These are phyloP conservation scores for Gila robusta DNA, from an alignment of 2,797 vertebrate species.

Conservation along the genomic window DNA sequence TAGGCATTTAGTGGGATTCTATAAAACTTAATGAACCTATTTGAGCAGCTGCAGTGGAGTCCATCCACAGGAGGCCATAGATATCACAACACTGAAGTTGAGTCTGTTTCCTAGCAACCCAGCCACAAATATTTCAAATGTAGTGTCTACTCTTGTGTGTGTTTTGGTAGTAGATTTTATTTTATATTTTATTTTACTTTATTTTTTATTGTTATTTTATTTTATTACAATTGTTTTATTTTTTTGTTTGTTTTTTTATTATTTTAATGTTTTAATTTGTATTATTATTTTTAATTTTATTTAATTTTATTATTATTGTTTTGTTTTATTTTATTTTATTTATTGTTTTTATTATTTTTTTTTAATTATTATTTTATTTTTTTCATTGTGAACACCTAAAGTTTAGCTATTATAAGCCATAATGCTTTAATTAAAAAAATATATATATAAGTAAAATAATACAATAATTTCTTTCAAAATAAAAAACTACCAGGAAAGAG, in stretches of 20 bases:
- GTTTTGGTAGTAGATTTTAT: background rate
- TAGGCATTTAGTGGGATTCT: slow-evolving; percentile 68
- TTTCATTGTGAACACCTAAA: background rate
- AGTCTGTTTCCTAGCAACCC: slow-evolving; percentile 76
- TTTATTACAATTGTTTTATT: no score
- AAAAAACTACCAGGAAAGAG: slow-evolving; percentile 5
- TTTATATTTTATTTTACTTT: no score
- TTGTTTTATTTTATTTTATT: background rate
- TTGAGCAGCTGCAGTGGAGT: slow-evolving; percentile 61
- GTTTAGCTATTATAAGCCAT: background rate
- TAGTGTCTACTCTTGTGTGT: slow-evolving; percentile 29
- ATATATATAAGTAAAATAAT: background rate
- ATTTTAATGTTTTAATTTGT: no score
- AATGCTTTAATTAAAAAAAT: background rate
- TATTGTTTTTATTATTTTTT: no score
- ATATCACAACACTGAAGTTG: slow-evolving; percentile 45
- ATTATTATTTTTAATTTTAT: background rate
- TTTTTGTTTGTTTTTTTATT: no score
- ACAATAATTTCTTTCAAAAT: background rate
- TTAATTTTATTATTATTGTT: background rate
- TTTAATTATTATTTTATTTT: no score
- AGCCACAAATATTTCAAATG: slow-evolving; percentile 65
- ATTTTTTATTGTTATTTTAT: no score
- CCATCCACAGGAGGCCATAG: slow-evolving; percentile 58
- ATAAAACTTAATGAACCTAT: slow-evolving; percentile 73